Evolutionary conservation across 2,888 invertebrate species (phyloP), one percentile per base, ranked within the genome.

Genomic region (Cheilosia pagana): DNA sequence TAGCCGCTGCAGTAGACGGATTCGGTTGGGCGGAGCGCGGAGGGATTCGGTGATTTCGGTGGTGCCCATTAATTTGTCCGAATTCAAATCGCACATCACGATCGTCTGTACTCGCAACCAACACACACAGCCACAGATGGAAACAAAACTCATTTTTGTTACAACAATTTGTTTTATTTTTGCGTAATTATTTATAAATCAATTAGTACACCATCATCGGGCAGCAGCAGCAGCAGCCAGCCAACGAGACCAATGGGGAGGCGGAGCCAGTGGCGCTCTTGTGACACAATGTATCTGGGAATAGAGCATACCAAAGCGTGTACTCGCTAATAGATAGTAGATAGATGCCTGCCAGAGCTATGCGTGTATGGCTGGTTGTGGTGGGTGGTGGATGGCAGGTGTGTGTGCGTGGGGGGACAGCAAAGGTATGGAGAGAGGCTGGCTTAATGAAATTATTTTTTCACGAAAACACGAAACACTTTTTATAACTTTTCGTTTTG

Each of bases 141-240:
- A 45, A 53, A 39, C 68, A 41, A 21, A 48, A 55, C 43, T n/a
- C n/a, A 76, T 53, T 59, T 52, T 55, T 55, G n/a, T 10, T 12
- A 12, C 35, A 12, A 12, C 35, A 35, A 35, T 72, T 75, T 76
- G 67, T 85, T 85, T 72, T 81, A 71, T 85, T 85, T 75, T 57
- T 57, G 81, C 71, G 75, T 71, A 81, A 81, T 85, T 85, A 85
- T 85, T 85, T 85, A 85, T 85, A 85, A 85, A 85, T 85, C 85
- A 85, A 85, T 85, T 85, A 85, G 81, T 81, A 81, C 71, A 81
- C 65, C 71, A 76, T 71, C 60, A 71, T 28, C 35, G 45, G 59
- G 75, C 19, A 50, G 59, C 70, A 79, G 57, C 65, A 48, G 48
- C 31, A 8, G 21, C 12, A 19, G 79, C 83, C 74, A 85, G 76